A percentile compares a stretch with the other conserved stretches of the same genome.
phyloP scores from a whole-genome alignment of 2,888 invertebrate genomes.

The Melinaea menophilus region DNA sequence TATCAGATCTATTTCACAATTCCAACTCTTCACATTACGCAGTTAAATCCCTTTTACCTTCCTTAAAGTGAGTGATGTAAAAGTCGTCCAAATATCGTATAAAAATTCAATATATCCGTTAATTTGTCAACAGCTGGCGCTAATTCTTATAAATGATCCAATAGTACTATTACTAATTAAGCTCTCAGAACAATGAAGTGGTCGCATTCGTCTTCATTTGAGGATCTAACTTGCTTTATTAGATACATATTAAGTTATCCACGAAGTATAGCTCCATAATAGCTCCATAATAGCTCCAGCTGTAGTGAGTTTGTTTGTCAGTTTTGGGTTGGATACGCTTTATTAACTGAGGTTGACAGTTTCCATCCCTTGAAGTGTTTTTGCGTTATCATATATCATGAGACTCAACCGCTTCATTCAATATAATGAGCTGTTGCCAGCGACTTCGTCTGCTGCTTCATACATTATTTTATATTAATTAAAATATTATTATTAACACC shows the following conservation, averaged over 20 bases:
- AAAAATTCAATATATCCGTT: slow-evolving; percentile 57
- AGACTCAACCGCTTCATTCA: slow-evolving; percentile 6
- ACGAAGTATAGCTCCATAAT: slow-evolving; percentile 38
- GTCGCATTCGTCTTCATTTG: slow-evolving; percentile 71
- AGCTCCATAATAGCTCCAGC: not conserved
- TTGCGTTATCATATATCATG: slow-evolving; percentile 27
- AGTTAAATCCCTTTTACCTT: no score
- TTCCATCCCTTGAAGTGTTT: slow-evolving; percentile 21
- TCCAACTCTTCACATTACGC: no score
- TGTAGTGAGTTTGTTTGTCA: slow-evolving; percentile 49
- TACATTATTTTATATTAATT: no score
- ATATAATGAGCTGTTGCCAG: no score
- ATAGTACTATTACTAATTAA: slow-evolving; percentile 57
- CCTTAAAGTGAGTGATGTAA: no score
- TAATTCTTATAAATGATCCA: slow-evolving; percentile 70
- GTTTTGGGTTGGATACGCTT: slow-evolving; percentile 41
- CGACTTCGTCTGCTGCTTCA: no score
- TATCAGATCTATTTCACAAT: no score
- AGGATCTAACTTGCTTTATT: slow-evolving; percentile 52
- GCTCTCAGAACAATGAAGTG: slow-evolving; percentile 68
- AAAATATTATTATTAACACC: no score
- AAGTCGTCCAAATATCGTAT: slow-evolving; percentile 35
- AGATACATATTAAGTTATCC: slow-evolving; percentile 54
- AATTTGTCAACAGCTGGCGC: slow-evolving; percentile 55
- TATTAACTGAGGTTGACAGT: slow-evolving; percentile 30